phyloP scores from a whole-genome alignment of 1,140 invertebrate species.

The Solenopsis invicta region DNA sequence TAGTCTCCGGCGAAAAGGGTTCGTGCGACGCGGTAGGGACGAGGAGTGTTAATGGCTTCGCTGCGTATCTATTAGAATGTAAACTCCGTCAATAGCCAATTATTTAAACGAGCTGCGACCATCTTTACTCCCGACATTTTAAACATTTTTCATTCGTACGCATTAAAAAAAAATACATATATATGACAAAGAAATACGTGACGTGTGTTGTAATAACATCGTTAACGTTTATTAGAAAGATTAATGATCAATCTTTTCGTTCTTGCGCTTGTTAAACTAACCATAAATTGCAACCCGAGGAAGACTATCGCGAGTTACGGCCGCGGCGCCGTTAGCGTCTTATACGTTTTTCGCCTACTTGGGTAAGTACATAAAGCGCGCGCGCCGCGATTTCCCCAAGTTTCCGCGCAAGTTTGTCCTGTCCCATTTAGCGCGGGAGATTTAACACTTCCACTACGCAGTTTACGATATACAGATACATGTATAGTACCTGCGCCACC shows the following conservation, averaged over 20 bases:
- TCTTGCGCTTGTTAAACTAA: not conserved
- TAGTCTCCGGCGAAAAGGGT: slow-evolving; percentile 71
- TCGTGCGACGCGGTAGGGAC: slow-evolving; percentile 33
- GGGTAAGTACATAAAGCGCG: slow-evolving; percentile 59
- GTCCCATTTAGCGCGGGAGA: slow-evolving; percentile 79
- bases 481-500: slow-evolving; percentile 66
- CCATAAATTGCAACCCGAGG: not conserved
- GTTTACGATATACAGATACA: slow-evolving; percentile 77
- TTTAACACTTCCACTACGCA: slow-evolving; percentile 79
- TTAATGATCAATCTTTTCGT: not conserved
- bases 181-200: not conserved
- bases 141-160: not conserved
- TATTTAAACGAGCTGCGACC: slow-evolving; percentile 29
- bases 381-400: slow-evolving; percentile 77
- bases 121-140: not conserved
- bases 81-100: slow-evolving; percentile 40
- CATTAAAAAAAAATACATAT: not conserved
- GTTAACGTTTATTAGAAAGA: not conserved
- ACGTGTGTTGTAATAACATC: not conserved
- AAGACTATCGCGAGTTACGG: not conserved
- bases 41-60: slow-evolving; percentile 69
- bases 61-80: slow-evolving; percentile 46
- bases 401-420: slow-evolving; percentile 79
- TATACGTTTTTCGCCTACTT: slow-evolving; percentile 54
- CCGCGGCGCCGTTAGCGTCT: slow-evolving; percentile 39